Conservation (phyloP, 2,113 vertebrate species). For the Psittacara wagleri region DNA sequence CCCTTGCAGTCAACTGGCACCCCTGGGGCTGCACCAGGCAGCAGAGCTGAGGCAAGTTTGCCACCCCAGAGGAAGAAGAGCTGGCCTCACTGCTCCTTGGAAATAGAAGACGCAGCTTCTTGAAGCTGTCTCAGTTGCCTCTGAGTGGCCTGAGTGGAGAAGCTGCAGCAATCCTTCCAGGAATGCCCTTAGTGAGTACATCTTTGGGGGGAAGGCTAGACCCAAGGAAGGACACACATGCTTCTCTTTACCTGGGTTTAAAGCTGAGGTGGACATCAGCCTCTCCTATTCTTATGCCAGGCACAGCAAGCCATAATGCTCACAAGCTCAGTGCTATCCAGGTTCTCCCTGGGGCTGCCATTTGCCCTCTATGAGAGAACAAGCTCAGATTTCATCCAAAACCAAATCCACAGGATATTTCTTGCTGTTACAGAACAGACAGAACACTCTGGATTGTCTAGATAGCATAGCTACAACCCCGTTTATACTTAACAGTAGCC, state of each 20-base stretch:
- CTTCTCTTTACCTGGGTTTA: not conserved
- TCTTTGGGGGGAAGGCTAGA: not conserved
- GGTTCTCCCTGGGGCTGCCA: not conserved
- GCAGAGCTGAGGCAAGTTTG: accelerated
- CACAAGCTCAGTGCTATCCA: not conserved
- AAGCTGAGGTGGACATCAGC: not conserved
- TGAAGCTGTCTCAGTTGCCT: not conserved
- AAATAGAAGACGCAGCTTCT: not conserved
- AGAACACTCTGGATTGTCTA: not conserved
- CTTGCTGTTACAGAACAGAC: not conserved
- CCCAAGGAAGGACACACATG: not conserved
- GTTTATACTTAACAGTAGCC: not conserved
- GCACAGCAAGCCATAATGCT: not conserved
- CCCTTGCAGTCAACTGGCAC: too few relatives aligned
- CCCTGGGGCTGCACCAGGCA: not conserved
- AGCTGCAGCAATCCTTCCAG: not conserved
- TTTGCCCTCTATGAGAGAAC: not conserved
- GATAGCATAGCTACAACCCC: not conserved
- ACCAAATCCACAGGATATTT: not conserved
- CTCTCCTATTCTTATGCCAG: not conserved
- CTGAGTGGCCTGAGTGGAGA: not conserved
- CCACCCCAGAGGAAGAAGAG: not conserved
- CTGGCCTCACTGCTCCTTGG: not conserved
- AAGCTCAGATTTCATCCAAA: not conserved
- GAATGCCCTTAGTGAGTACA: not conserved